Conservation (phyloP, 2,797 vertebrate species). For the Micrastur ruficollis region DNA sequence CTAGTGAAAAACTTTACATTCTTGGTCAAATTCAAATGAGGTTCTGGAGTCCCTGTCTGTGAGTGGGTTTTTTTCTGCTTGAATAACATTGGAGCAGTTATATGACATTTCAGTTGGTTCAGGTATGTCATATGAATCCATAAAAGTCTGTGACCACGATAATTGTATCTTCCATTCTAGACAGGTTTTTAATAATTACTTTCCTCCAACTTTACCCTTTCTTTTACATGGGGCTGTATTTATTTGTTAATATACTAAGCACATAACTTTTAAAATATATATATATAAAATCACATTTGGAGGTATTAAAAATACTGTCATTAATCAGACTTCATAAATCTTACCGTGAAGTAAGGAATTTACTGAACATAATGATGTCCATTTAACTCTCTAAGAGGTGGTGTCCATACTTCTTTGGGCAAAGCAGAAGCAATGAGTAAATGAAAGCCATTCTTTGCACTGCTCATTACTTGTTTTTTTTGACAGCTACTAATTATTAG, state of each 20-base stretch:
- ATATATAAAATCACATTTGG: not conserved
- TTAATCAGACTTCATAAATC: not conserved
- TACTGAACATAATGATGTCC: not conserved
- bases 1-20: constrained; percentile 47
- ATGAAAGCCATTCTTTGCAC: not conserved
- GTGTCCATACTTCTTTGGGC: not conserved
- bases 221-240: not conserved
- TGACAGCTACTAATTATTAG: not conserved
- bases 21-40: not conserved
- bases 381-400: not conserved
- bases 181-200: not conserved
- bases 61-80: not conserved
- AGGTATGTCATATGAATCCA: not conserved
- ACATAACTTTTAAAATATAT: not conserved
- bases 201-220: not conserved
- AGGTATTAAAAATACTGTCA: not conserved
- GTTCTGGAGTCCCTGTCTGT: constrained; percentile 29
- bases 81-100: not conserved
- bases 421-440: not conserved
- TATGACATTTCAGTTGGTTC: not conserved
- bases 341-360: not conserved
- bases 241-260: not conserved
- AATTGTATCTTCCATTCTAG: not conserved
- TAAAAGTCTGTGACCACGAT: not conserved
- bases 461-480: not conserved